These are phyloP conservation scores for Flexamia atlantica DNA, from an alignment of 2,888 invertebrate genomes.

Conservation along the genomic window DNA sequence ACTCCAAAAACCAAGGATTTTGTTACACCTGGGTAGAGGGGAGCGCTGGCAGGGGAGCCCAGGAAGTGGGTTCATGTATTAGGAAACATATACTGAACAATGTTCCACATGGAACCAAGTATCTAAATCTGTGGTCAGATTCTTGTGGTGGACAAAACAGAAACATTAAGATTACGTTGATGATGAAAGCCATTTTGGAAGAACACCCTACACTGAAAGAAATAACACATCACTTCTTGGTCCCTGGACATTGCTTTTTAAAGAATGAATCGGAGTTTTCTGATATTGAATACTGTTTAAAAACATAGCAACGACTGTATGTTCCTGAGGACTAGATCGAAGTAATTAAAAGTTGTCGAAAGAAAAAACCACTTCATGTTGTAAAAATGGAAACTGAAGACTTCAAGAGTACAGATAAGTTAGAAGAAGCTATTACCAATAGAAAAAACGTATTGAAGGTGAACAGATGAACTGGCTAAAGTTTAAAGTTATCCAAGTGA, in stretches of 20 bases:
- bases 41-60: too few species aligned
- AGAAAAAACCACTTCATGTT: constrained; percentile 62
- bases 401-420: constrained; percentile 20
- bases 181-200: constrained; percentile 64
- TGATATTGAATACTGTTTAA: constrained; percentile 66
- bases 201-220: constrained; percentile 60
- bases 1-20: too few species aligned
- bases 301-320: constrained; percentile 61
- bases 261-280: constrained; percentile 67
- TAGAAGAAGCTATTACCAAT: constrained; percentile 51
- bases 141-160: too few species aligned
- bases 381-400: constrained; percentile 57
- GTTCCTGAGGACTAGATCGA: neutral
- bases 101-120: constrained; percentile 68
- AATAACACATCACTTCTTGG: constrained; percentile 63
- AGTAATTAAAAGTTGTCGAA: constrained; percentile 59
- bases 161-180: constrained; percentile 67
- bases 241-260: constrained; percentile 66
- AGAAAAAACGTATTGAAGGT: constrained; percentile 31
- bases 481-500: constrained; percentile 39
- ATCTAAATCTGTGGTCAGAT: too few species aligned
- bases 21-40: too few species aligned
- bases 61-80: too few species aligned
- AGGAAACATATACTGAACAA: too few species aligned
- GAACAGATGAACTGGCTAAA: constrained; percentile 49